These are phyloP conservation scores for Rhodeus uyekii DNA, from an alignment of 2,797 vertebrate genomes.

Conservation along the genomic window DNA sequence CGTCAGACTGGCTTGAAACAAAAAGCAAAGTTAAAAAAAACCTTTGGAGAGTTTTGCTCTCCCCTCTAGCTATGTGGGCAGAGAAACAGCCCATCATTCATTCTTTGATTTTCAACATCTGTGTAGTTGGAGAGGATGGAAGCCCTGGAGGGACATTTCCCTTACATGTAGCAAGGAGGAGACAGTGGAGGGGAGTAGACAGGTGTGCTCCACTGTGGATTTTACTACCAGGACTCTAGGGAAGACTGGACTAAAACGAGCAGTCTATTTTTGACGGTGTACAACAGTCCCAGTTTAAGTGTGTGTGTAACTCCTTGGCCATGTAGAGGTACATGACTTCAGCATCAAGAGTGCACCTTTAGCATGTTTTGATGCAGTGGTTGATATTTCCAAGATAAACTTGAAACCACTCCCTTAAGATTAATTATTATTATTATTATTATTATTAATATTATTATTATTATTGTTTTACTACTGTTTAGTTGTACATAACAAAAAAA, in stretches of 20 bases:
- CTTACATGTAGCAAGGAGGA: neutral
- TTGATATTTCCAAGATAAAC: no score
- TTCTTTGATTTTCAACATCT: slow-evolving; percentile 38
- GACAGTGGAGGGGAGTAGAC: slow-evolving; percentile 31
- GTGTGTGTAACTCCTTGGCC: neutral
- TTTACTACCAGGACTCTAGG: neutral
- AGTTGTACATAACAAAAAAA: no score
- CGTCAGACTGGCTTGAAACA: slow-evolving; percentile 35
- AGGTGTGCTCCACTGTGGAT: slow-evolving; percentile 24
- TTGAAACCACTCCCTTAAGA: no score
- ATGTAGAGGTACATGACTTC: neutral
- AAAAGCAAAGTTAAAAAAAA: slow-evolving; percentile 27
- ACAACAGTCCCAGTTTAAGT: neutral
- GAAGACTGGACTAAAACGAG: slow-evolving; percentile 6
- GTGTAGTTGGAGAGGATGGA: slow-evolving; percentile 40
- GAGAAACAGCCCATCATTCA: slow-evolving; percentile 16
- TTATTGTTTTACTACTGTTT: no score
- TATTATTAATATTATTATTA: no score
- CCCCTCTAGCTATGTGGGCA: slow-evolving; percentile 45
- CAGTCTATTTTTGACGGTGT: neutral
- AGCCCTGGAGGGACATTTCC: slow-evolving; percentile 50
- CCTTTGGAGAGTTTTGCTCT: slow-evolving; percentile 33
- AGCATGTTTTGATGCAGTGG: no score
- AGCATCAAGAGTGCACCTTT: neutral
- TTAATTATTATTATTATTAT: no score